Conservation (phyloP, 2,888 invertebrate genomes). For the Limenitis camilla region DNA sequence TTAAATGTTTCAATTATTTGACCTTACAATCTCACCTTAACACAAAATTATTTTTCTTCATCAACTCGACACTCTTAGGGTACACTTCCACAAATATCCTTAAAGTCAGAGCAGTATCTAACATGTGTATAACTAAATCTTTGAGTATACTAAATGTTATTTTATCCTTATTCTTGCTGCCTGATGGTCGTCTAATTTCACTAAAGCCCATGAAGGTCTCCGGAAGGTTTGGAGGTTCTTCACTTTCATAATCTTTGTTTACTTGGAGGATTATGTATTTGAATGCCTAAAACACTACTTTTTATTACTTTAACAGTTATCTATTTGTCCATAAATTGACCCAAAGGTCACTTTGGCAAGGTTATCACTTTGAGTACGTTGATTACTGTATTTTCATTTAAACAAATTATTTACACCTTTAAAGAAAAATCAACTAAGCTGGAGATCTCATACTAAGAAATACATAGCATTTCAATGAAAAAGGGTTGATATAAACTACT, state of each 20-base stretch:
- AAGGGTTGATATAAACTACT: too few species aligned
- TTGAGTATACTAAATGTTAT: slow-evolving; percentile 68
- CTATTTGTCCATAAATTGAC: too few species aligned
- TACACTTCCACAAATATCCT: slow-evolving; percentile 80
- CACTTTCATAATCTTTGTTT: slow-evolving; percentile 62
- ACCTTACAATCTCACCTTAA: slow-evolving; percentile 73
- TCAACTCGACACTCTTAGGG: slow-evolving; percentile 70
- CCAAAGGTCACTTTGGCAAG: too few species aligned
- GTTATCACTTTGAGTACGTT: too few species aligned
- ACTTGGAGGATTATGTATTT: slow-evolving; percentile 69
- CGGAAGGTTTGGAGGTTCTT: slow-evolving; percentile 61
- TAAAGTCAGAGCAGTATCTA: slow-evolving; percentile 82
- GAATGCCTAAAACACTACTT: slow-evolving; percentile 47
- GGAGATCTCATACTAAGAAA: too few species aligned
- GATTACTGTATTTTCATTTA: too few species aligned
- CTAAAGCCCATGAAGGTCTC: slow-evolving; percentile 65
- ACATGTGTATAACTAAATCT: slow-evolving; percentile 79
- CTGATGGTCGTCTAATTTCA: slow-evolving; percentile 51
- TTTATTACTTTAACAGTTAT: background rate
- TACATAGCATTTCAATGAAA: too few species aligned
- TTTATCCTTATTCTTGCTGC: slow-evolving; percentile 39
- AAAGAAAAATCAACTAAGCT: too few species aligned
- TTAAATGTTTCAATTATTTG: too few species aligned
- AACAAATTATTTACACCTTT: too few species aligned
- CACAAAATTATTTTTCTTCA: slow-evolving; percentile 73